These are phyloP conservation scores for Rhagium mordax DNA, from an alignment of 2,888 invertebrate genomes.

Conservation along the genomic window DNA sequence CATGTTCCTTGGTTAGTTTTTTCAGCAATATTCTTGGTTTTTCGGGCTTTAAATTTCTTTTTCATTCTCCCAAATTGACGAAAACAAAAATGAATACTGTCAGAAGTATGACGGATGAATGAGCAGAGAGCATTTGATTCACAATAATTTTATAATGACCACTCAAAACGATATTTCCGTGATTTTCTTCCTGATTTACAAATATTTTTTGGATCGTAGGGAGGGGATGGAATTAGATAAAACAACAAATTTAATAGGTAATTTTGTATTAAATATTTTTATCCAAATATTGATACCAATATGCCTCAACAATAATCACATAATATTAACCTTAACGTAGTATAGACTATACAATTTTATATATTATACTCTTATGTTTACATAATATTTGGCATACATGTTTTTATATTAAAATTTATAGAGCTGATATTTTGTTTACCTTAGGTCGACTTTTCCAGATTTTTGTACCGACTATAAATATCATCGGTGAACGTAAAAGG, in stretches of 20 bases:
- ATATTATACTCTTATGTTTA: conserved; percentile 46
- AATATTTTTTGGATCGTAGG: too few relatives aligned
- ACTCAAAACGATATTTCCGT: too few relatives aligned
- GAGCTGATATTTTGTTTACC: conserved; percentile 51
- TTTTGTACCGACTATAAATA: neutral
- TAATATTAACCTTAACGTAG: conserved; percentile 55
- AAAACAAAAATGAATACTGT: conserved; percentile 16
- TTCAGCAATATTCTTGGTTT: conserved; percentile 47
- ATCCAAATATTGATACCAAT: conserved; percentile 58
- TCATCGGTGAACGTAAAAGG: neutral
- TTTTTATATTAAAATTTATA: conserved; percentile 47
- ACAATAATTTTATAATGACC: neutral
- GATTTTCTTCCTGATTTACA: too few relatives aligned
- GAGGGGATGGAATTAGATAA: neutral
- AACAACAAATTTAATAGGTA: conserved; percentile 7
- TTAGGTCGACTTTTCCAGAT: conserved; percentile 49
- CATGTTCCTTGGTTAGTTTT: conserved; percentile 39
- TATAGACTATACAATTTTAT: conserved; percentile 56
- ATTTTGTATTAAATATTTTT: conserved; percentile 54
- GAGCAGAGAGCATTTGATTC: neutral
- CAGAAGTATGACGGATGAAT: neutral
- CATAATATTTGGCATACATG: conserved; percentile 55
- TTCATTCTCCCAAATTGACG: conserved; percentile 37
- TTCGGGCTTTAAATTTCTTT: conserved; percentile 42
- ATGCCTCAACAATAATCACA: conserved; percentile 58